Evolutionary conservation across 2,888 invertebrate species (phyloP).

Genomic region (Rugalucina vietnamica): DNA sequence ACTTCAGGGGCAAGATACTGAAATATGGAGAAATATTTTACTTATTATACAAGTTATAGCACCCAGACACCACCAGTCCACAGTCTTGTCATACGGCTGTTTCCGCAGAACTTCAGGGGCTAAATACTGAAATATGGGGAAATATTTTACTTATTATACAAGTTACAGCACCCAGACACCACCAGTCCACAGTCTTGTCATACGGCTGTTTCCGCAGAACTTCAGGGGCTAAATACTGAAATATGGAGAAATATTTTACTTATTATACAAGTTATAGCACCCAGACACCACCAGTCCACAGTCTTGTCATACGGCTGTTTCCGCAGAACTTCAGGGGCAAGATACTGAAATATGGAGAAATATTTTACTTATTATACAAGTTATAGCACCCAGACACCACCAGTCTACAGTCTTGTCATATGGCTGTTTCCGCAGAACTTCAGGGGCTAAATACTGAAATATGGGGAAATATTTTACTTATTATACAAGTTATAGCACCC

Average conservation of each 20-base stretch:
- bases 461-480: constrained; percentile 88
- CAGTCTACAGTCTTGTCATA: constrained; percentile 88
- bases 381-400: constrained; percentile 88
- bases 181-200: constrained; percentile 88
- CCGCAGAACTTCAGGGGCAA: constrained; percentile 87
- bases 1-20: too few relatives aligned
- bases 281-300: constrained; percentile 89
- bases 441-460: constrained; percentile 86
- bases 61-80: constrained; percentile 89
- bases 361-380: constrained; percentile 88
- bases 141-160: constrained; percentile 89
- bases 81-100: constrained; percentile 86
- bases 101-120: constrained; percentile 87
- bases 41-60: constrained; percentile 88
- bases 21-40: too few relatives aligned
- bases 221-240: constrained; percentile 87
- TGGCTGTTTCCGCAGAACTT: constrained; percentile 86
- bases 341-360: constrained; percentile 85
- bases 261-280: constrained; percentile 88
- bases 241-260: too few relatives aligned
- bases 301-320: constrained; percentile 87
- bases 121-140: constrained; percentile 85
- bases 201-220: constrained; percentile 87
- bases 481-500: constrained; percentile 87
- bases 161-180: constrained; percentile 87